Conservation (phyloP, 2,888 invertebrate genomes). For the Myopa testacea region DNA sequence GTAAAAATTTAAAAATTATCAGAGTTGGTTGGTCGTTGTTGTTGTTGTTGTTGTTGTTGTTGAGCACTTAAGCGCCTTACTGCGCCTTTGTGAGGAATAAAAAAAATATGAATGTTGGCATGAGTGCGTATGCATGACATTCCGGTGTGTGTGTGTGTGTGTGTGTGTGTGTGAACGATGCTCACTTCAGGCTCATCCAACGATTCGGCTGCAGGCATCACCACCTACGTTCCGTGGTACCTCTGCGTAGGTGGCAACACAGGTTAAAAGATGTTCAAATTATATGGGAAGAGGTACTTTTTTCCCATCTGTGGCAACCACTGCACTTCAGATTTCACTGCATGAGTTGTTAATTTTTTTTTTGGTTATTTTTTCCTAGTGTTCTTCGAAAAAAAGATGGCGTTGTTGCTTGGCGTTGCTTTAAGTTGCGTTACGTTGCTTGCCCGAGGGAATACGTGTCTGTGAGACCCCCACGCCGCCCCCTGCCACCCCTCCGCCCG, state of each 20-base stretch:
- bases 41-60: background rate
- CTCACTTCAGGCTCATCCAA: background rate
- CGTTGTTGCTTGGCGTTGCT: too few relatives aligned
- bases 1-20: too few relatives aligned
- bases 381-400: too few relatives aligned
- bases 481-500: too few relatives aligned
- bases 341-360: background rate
- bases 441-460: too few relatives aligned
- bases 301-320: background rate
- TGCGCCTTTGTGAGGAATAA: too few relatives aligned
- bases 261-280: background rate
- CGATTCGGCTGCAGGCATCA: background rate
- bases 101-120: too few relatives aligned
- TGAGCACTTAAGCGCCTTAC: background rate
- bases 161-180: too few relatives aligned
- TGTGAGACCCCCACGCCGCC: too few relatives aligned
- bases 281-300: background rate
- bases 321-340: background rate
- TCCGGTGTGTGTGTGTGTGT: too few relatives aligned
- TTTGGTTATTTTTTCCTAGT: background rate
- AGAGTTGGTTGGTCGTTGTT: background rate
- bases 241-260: background rate
- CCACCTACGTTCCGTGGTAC: background rate
- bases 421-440: too few relatives aligned
- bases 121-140: background rate